Evolutionary conservation across 1,140 invertebrate genomes (phyloP).

Genomic region (Druon quercuslanigerum): DNA sequence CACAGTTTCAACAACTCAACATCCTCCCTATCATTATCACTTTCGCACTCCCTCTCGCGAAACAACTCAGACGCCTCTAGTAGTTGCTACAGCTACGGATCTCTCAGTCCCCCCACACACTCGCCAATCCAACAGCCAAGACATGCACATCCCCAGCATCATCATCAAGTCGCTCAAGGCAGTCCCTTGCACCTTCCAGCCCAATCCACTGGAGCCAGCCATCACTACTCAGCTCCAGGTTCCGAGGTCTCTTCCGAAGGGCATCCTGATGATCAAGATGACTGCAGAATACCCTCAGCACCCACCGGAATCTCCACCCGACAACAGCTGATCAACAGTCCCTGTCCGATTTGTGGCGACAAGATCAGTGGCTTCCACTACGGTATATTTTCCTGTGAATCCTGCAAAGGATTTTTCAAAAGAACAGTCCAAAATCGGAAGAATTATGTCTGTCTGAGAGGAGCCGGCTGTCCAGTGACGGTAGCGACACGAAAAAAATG

Average conservation of each 20-base stretch:
- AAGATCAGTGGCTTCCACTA: constrained; percentile 97
- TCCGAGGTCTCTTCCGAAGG: constrained; percentile 62
- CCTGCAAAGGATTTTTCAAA: constrained; percentile 99
- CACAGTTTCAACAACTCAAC: constrained; percentile 74
- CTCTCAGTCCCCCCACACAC: constrained; percentile 86
- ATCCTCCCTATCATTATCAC: constrained; percentile 73
- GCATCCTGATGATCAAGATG: constrained; percentile 70
- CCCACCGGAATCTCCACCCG: constrained; percentile 87
- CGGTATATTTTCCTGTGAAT: constrained; percentile 97
- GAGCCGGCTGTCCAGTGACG: constrained; percentile 92
- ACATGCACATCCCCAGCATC: constrained; percentile 68
- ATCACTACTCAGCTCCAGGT: constrained; percentile 60
- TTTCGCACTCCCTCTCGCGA: constrained; percentile 88
- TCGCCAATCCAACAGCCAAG: constrained; percentile 85
- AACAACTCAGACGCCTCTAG: constrained; percentile 95
- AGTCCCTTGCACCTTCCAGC: constrained; percentile 75
- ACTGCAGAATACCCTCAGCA: constrained; percentile 74
- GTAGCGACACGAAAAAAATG: constrained; percentile 97
- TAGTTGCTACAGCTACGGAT: constrained; percentile 87
- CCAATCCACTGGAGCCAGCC: constrained; percentile 49
- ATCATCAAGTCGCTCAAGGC: constrained; percentile 70
- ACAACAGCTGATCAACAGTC: constrained; percentile 87
- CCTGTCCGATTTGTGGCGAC: constrained; percentile 96
- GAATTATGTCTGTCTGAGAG: constrained; percentile 95
- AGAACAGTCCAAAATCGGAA: constrained; percentile 98